phyloP scores from a whole-genome alignment of 2,113 vertebrate genomes.

The Sakesphorus luctuosus region DNA sequence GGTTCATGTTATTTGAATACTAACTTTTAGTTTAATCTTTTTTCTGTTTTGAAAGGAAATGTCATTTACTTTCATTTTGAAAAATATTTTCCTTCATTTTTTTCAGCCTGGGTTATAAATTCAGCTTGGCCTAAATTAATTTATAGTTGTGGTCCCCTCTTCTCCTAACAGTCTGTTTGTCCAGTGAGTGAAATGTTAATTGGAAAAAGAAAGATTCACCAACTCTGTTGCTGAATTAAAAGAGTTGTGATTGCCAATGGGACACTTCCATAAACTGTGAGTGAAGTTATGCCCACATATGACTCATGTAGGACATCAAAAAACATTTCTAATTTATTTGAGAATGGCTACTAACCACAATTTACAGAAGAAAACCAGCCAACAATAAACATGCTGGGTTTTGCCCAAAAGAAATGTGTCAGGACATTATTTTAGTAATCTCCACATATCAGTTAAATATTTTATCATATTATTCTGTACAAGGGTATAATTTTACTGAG shows the following conservation, averaged over 20 bases:
- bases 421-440: not conserved
- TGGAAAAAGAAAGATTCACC: not conserved
- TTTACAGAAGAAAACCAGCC: not conserved
- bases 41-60: not conserved
- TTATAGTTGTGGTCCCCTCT: not conserved
- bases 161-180: not conserved
- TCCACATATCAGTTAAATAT: not conserved
- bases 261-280: not conserved
- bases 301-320: not conserved
- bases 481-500: too few relatives aligned
- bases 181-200: not conserved
- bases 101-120: not conserved
- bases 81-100: not conserved
- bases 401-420: not conserved
- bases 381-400: not conserved
- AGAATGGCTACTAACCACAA: not conserved
- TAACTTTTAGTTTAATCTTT: not conserved
- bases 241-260: not conserved
- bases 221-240: not conserved
- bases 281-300: not conserved
- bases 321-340: not conserved
- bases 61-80: not conserved
- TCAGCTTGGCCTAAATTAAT: not conserved
- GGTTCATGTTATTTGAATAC: not conserved
- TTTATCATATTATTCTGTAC: too few relatives aligned